Evolutionary conservation across 2,888 invertebrate genomes (phyloP).

Genomic region (Limenitis arthemis): DNA sequence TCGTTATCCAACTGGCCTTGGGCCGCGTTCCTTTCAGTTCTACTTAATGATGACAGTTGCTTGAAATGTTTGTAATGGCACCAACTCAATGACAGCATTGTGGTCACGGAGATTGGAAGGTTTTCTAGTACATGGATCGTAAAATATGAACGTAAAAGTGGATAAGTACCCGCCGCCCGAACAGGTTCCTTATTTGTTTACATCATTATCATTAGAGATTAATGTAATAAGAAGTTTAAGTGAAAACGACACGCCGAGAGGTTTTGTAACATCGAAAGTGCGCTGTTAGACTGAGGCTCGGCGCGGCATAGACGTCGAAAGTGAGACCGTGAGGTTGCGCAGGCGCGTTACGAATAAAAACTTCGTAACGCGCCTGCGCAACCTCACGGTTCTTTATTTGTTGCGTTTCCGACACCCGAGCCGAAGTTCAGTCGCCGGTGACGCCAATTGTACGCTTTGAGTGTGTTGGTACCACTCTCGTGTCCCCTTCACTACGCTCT

Average conservation of each 20-base stretch:
- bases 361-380: too few relatives aligned
- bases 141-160: conserved; percentile 14
- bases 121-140: conserved; percentile 27
- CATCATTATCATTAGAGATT: conserved; percentile 17
- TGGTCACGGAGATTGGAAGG: conserved; percentile 44
- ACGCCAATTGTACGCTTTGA: conserved; percentile 46
- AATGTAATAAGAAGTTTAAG: conserved; percentile 45
- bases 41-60: conserved; percentile 67
- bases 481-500: conserved; percentile 54
- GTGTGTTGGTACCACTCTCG: conserved; percentile 38
- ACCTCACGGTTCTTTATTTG: conserved; percentile 69
- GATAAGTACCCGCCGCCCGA: background rate
- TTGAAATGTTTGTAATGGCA: conserved; percentile 55
- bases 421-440: conserved; percentile 55
- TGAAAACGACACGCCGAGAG: conserved; percentile 47
- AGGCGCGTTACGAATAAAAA: conserved; percentile 66
- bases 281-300: conserved; percentile 48
- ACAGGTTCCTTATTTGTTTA: conserved; percentile 3
- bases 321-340: conserved; percentile 69
- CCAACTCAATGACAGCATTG: conserved; percentile 43
- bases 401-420: conserved; percentile 63
- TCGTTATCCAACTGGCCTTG: conserved; percentile 69
- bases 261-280: conserved; percentile 67
- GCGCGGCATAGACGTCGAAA: conserved; percentile 56
- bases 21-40: conserved; percentile 65